Percentiles rank a stretch among this genome's conserved stretches.
These are phyloP conservation scores for Diadumene lineata DNA, from an alignment of 92 coral and sea anemone genomes.

Conservation along the genomic window DNA sequence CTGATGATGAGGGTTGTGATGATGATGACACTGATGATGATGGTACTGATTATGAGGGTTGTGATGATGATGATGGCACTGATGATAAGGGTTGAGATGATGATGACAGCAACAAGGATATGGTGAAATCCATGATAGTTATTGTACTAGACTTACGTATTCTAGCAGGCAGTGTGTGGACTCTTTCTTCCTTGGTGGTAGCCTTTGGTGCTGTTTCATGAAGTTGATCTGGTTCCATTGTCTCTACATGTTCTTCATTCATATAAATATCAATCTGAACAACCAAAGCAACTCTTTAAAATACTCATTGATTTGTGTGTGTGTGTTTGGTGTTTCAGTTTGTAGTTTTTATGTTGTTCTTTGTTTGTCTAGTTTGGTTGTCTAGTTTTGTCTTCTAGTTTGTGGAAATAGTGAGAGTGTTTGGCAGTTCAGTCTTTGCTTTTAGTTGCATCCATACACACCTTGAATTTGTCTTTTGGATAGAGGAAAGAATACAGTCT, in stretches of 20 bases:
- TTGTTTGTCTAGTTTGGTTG: too few relatives aligned
- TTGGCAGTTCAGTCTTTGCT: neutral
- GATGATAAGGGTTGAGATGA: neutral
- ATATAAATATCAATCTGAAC: slow-evolving; percentile 66
- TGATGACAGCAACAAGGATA: neutral
- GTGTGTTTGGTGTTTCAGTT: too few relatives aligned
- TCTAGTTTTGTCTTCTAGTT: too few relatives aligned
- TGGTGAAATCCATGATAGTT: too few relatives aligned
- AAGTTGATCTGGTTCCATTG: slow-evolving; percentile 38
- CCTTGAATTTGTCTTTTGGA: slow-evolving; percentile 86
- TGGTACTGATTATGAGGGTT: neutral
- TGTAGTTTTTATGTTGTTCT: too few relatives aligned
- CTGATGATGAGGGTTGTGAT: neutral
- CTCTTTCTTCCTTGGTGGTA: slow-evolving; percentile 34
- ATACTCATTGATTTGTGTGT: too few relatives aligned
- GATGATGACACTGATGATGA: neutral
- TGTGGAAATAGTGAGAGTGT: neutral
- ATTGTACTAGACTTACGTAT: slow-evolving; percentile 44
- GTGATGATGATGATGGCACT: neutral
- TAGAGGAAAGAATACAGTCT: slow-evolving; percentile 90
- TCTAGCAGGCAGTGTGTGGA: slow-evolving; percentile 57
- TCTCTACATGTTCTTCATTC: slow-evolving; percentile 82
- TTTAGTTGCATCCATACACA: too few relatives aligned
- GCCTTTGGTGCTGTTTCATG: slow-evolving; percentile 22
- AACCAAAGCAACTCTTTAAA: neutral